Conservation (phyloP, 2,888 invertebrate genomes). For the Scaptomyza tumidula region DNA sequence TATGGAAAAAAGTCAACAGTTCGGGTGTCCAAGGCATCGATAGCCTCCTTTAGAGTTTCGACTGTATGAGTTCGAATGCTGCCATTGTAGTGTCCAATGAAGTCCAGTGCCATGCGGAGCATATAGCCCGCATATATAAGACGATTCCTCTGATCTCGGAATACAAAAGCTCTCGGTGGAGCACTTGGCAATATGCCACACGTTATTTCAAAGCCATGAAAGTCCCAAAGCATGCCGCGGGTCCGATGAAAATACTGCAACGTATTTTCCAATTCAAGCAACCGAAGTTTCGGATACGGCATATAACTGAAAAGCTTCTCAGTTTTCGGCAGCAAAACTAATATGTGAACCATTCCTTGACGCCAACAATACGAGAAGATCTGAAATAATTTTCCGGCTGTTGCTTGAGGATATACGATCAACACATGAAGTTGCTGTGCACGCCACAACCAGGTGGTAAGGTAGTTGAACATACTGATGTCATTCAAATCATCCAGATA, state of each 20-base stretch:
- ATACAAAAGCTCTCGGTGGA: slow-evolving; percentile 62
- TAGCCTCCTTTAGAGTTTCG: slow-evolving; percentile 27
- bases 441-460: slow-evolving; percentile 61
- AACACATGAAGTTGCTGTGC: slow-evolving; percentile 58
- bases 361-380: slow-evolving; percentile 61
- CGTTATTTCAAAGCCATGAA: slow-evolving; percentile 52
- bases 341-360: slow-evolving; percentile 63
- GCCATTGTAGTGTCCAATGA: slow-evolving; percentile 68
- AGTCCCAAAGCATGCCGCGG: slow-evolving; percentile 41
- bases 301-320: slow-evolving; percentile 53
- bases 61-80: slow-evolving; percentile 23
- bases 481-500: slow-evolving; percentile 37
- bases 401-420: slow-evolving; percentile 49
- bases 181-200: slow-evolving; percentile 47
- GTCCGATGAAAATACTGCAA: slow-evolving; percentile 41
- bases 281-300: slow-evolving; percentile 54
- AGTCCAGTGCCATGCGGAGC: slow-evolving; percentile 52
- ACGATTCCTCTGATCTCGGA: slow-evolving; percentile 44
- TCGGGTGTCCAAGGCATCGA: slow-evolving; percentile 37
- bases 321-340: slow-evolving; percentile 32
- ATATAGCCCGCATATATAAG: slow-evolving; percentile 64
- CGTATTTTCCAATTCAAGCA: slow-evolving; percentile 36
- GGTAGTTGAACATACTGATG: slow-evolving; percentile 25
- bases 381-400: background rate
- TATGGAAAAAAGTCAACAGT: slow-evolving; percentile 59